Base-by-base conservation (phyloP, 2,797 vertebrate species). In the Brachyrhaphis roseni region DNA sequence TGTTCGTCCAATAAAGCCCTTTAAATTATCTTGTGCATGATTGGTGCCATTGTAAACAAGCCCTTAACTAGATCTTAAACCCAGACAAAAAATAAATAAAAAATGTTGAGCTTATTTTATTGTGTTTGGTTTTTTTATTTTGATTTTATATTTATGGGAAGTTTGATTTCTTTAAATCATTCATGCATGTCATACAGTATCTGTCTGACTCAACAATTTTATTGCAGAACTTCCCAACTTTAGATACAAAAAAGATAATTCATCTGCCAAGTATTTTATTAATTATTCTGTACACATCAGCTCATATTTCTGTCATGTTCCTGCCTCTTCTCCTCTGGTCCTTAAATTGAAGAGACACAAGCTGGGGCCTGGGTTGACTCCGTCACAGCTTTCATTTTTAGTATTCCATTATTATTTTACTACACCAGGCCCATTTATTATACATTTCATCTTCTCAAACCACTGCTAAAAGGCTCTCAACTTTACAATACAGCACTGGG, bases 341-440 rank as follows among this genome's bases (percentile, higher is more conserved):
- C 8, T 23, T 28, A n/a, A 71, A 46, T 1, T 28, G 5, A 71
- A 45, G 12, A 79, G n/a, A 47, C 57, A 41, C 76, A 66, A 73
- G 36, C 36, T 31, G n/a, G 43, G 23, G 6, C 43, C 45, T 73
- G 74, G 70, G 66, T 78, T 70, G 26, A 26, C 76, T 87, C 75
- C 20, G 0, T 78, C 80, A 80, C 2, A 43, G 72, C 78, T 77
- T 82, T 79, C 53, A 8, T 72, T 80, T 84, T 71, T 78, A 80
- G 81, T 75, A 79, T 79, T 84, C 47, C 75, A 86, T 86, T 55
- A 74, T 82, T 84, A 74, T 81, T 83, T 79, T 46, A 84, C 75
- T 45, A 18, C 39, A 76, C 26, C 36, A 74, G 64, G 43, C 39
- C 57, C 79, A 68, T 87, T 74, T 51, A 84, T 87, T 88, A 88